Percentiles rank a stretch among this genome's conserved stretches.
Conservation (phyloP, 1,140 invertebrate genomes). For the Alviniconcha marisindica region DNA sequence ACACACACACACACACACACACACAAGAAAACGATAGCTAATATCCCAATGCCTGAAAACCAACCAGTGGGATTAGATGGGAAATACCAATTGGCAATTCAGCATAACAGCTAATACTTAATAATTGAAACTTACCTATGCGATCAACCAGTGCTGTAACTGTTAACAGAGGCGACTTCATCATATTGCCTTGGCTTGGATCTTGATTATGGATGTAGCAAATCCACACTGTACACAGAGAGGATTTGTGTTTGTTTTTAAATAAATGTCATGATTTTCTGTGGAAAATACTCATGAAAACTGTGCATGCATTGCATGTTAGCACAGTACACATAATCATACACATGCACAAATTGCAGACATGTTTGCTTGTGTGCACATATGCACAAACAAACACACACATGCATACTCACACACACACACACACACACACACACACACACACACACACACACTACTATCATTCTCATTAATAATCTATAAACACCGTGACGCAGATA, state of each 20-base stretch:
- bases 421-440: not conserved
- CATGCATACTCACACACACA: not conserved
- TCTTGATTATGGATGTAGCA: conserved; percentile 83
- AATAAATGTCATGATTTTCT: too few relatives aligned
- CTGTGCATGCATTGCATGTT: too few relatives aligned
- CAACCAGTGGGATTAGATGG: too few relatives aligned
- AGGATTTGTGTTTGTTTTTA: not conserved
- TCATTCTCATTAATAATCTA: not conserved
- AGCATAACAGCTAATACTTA: not conserved
- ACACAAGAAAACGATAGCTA: not conserved
- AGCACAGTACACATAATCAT: too few relatives aligned
- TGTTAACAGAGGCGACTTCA: conserved; percentile 82
- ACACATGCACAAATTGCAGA: too few relatives aligned
- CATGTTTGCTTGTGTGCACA: too few relatives aligned
- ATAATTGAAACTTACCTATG: conserved; percentile 77
- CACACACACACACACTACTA: not conserved
- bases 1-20: too few relatives aligned
- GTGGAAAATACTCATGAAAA: too few relatives aligned
- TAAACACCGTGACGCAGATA: too few relatives aligned
- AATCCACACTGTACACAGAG: conserved; percentile 80
- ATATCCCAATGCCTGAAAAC: too few relatives aligned
- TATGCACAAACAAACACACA: not conserved
- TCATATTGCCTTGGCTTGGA: conserved; percentile 77
- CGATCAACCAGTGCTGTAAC: conserved; percentile 87
- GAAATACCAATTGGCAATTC: too few relatives aligned